Evolutionary conservation across 2,888 invertebrate genomes (phyloP), one percentile per base, ranked within the genome.

Genomic region (Perdita meconis): DNA sequence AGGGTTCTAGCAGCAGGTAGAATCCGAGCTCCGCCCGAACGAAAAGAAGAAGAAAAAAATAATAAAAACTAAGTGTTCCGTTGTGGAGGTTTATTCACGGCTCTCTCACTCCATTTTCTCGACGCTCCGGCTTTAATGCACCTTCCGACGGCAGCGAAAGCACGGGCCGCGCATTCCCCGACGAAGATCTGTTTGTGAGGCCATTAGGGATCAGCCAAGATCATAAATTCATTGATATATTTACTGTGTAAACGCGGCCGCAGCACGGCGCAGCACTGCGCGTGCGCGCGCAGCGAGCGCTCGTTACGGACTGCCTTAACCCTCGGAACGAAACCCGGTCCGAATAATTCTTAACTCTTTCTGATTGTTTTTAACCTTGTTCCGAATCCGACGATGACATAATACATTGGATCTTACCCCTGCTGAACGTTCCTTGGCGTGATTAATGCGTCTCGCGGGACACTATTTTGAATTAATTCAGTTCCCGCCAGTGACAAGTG

Each of bases 141-240:
- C 53, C 75, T 69, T 72, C 61, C 73, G 70, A 66, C 53, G 53
- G 50, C 61, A 66, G 57, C 75, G 75, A 83, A 73, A 69, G 71
- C 80, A 56, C 59, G 51, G 42, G 3, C 51, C 42, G 56, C 86
- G 78, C 90, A 89, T 90, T 90, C 87, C 86, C 87, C 89, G 88
- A 86, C 88, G 88, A 85, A 87, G 88, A 90, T 90, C 88, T 88
- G 89, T 90, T 90, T 88, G 90, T 84, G 86, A 86, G 89, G 88
- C 88, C 89, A 90, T 90, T 90, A 90, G 86, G 88, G 90, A 90
- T 90, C 90, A 88, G 86, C 86, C 82, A 53, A 75, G 86, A 88
- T 91, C 91, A 90, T 91, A 90, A 91, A 91, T 91, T 91, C 90
- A 91, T 91, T 90, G 90, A 91, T 90, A 90, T 91, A 90, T 91